A percentile compares a stretch with the other conserved stretches of the same genome.
phyloP scores from a whole-genome alignment of 2,888 invertebrate species.

The Tuta absoluta region DNA sequence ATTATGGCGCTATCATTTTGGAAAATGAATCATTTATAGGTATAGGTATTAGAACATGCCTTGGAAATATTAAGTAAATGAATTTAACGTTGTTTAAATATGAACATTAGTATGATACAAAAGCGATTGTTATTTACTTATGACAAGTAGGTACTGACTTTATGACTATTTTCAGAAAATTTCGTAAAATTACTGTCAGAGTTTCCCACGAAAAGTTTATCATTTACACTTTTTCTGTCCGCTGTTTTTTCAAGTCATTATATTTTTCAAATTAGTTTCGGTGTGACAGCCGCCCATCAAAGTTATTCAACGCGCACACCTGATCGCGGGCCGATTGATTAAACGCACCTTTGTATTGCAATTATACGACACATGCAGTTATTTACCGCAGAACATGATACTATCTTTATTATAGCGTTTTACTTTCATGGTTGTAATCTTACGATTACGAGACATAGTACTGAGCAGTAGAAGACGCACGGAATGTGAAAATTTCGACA shows the following conservation, averaged over 20 bases:
- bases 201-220: neutral
- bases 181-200: no score
- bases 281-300: conserved; percentile 10
- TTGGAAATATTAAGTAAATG: no score
- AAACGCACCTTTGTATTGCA: conserved; percentile 42
- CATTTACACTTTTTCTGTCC: no score
- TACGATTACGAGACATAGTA: neutral
- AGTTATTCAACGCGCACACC: conserved; percentile 25
- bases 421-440: neutral
- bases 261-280: neutral
- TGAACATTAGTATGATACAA: no score
- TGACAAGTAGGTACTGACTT: no score
- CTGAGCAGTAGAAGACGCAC: neutral
- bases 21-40: neutral
- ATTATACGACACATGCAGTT: conserved; percentile 36
- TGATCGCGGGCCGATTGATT: conserved; percentile 38
- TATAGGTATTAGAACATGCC: no score
- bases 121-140: no score
- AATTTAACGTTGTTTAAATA: no score
- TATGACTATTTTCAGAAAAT: no score
- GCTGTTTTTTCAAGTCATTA: neutral
- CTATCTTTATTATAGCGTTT: neutral
- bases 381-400: conserved; percentile 5
- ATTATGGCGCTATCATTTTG: neutral
- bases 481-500: neutral